These are phyloP conservation scores for Luperina nickerlii DNA, from an alignment of 2,888 invertebrate species.

Conservation along the genomic window DNA sequence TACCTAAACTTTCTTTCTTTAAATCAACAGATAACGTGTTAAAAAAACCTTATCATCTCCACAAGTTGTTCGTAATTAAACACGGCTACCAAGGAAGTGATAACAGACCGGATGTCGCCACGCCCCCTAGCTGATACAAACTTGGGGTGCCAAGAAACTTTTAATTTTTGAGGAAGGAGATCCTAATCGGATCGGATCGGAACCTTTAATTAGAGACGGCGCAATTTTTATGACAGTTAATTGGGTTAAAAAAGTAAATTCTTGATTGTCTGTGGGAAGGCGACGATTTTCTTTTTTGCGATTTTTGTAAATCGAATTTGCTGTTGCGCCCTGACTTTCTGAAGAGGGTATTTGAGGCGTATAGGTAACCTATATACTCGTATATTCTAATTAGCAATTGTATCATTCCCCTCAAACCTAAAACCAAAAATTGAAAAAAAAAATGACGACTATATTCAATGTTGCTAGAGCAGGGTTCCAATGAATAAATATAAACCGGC, in stretches of 20 bases:
- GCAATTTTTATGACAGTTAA: constrained; percentile 63
- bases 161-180: constrained; percentile 54
- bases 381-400: neutral
- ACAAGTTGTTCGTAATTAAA: constrained; percentile 74
- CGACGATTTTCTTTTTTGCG: neutral
- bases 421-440: neutral
- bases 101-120: constrained; percentile 75
- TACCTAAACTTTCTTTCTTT: constrained; percentile 64
- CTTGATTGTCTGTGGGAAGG: constrained; percentile 51
- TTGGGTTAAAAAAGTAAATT: constrained; percentile 50
- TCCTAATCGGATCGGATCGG: constrained; percentile 41
- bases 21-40: constrained; percentile 65
- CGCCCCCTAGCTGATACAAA: constrained; percentile 69
- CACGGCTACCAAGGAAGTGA: constrained; percentile 77
- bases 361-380: too few species aligned
- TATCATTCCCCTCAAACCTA: neutral
- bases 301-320: neutral
- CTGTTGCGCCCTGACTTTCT: neutral
- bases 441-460: neutral
- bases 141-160: constrained; percentile 56
- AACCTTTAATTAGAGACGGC: constrained; percentile 65
- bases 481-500: neutral
- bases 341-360: neutral
- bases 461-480: neutral
- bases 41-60: constrained; percentile 70